Base-by-base conservation (phyloP, 2,797 vertebrate genomes). In the Argentina silus region DNA sequence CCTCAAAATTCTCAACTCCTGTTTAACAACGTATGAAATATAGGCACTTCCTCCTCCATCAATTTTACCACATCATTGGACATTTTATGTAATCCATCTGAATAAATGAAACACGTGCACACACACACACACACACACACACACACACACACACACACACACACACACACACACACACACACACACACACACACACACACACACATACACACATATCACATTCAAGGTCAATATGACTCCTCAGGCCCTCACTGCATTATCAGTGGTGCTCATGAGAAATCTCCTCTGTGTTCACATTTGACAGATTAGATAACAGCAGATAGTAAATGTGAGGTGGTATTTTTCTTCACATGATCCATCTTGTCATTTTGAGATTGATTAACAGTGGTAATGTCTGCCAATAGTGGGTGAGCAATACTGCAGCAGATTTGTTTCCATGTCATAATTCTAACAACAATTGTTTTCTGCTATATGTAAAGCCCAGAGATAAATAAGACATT, bases 211-310 rank as follows among this genome's bases (percentile, higher is more conserved):
- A n/a, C n/a, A n/a, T n/a, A n/a, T n/a, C 75, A 67, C 27, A 27
- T 72, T 76, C 82, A 91, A 91, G 89, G 90, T 91, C 84, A 86
- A 72, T 1, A 81, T 77, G 65, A 67, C 72, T 72, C 36, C 73
- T 72, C 36, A 81, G 68, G 69, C 75, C 67, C 82, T 53, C 68
- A 72, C 73, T 83, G 66, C 76, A 79, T 78, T 67, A 78, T 75
- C 78, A 77, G 81, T 78, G 53, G 55, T 23, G 56, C 77, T 70
- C 67, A 55, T 70, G 60, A 12, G 23, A 64, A 23, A 57, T 36
- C 12, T 61, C 71, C 72, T 50, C 21, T 47, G 3, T 43, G 48
- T 15, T 53, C 19, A 27, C 51, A 64, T 69, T 69, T 9, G 53
- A 15, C 27, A 9, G 10, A 51, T 61, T 45, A 70, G n/a, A 57